These are phyloP conservation scores for Hypotaenidia philippensis DNA, from an alignment of 2,797 vertebrate genomes.

Conservation along the genomic window DNA sequence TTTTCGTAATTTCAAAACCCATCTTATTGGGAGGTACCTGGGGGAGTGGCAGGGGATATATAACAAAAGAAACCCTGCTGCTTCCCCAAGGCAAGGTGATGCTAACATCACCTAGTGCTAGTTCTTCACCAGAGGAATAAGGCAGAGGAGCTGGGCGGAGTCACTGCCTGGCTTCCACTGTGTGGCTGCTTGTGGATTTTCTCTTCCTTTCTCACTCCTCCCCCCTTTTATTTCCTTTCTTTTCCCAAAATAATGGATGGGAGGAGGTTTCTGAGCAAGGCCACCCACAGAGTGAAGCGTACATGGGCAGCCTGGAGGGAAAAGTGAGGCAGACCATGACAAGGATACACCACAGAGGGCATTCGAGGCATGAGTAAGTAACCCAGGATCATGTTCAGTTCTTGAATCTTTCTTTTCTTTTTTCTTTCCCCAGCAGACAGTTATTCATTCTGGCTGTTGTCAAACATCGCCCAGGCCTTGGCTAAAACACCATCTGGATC, in stretches of 20 bases:
- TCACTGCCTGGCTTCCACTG: rapidly evolving
- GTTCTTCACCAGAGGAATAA: neutral
- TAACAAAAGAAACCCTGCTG: neutral
- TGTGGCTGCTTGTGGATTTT: neutral
- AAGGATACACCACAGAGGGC: rapidly evolving
- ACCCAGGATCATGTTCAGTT: neutral
- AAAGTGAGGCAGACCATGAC: neutral
- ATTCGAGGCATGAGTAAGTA: neutral
- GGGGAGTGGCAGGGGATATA: neutral
- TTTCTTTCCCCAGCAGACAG: neutral
- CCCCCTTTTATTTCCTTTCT: neutral
- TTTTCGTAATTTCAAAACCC: neutral
- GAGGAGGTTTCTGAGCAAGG: neutral
- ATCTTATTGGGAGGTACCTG: neutral
- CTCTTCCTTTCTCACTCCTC: too few species aligned
- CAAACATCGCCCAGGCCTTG: constrained; percentile 77
- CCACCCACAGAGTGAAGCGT: neutral
- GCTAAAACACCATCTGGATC: constrained; percentile 85
- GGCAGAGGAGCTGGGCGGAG: neutral
- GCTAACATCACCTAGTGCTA: neutral
- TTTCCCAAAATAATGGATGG: neutral
- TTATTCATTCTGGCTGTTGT: constrained; percentile 22
- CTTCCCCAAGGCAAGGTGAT: neutral
- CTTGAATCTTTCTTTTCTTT: neutral
- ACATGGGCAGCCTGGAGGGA: neutral